A percentile compares a stretch with the other conserved stretches of the same genome.
phyloP scores from a whole-genome alignment of 2,888 invertebrate genomes.

The Pachydiplax longipennis region DNA sequence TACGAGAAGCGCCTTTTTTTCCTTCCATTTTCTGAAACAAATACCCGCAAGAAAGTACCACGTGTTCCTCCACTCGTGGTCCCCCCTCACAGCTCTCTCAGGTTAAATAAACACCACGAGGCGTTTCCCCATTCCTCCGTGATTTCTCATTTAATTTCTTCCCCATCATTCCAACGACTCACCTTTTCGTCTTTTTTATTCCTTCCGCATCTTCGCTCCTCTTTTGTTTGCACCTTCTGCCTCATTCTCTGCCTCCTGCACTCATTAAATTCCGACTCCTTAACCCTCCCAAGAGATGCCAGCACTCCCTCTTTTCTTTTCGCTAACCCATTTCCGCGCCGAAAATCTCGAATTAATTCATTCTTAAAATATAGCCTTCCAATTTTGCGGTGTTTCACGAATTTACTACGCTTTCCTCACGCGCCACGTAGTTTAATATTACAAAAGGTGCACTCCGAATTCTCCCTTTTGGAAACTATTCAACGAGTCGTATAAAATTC shows the following conservation, averaged over 20 bases:
- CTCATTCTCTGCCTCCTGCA: slow-evolving; percentile 2
- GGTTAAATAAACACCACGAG: not conserved
- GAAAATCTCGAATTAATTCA: not conserved
- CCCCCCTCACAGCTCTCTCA: not conserved
- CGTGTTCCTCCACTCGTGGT: not conserved
- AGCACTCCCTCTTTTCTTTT: not conserved
- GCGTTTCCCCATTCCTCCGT: not conserved
- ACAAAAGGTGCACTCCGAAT: too few relatives aligned
- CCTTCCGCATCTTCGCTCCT: not conserved
- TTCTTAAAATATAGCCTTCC: too few relatives aligned
- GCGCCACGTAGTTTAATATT: too few relatives aligned
- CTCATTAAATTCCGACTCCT: slow-evolving; percentile 25
- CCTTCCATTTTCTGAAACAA: not conserved
- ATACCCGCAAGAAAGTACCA: not conserved
- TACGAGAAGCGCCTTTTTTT: not conserved
- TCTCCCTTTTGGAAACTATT: too few relatives aligned
- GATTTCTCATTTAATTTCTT: not conserved
- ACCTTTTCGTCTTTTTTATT: not conserved
- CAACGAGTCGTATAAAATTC: too few relatives aligned
- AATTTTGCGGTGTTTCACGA: too few relatives aligned
- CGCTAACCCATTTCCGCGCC: not conserved
- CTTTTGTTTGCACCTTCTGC: not conserved
- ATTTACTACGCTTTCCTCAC: too few relatives aligned
- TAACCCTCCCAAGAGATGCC: not conserved
- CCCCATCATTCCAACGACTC: not conserved